Evolutionary conservation across 2,797 vertebrate species (phyloP).

Genomic region (Pseudochromis fuscus): DNA sequence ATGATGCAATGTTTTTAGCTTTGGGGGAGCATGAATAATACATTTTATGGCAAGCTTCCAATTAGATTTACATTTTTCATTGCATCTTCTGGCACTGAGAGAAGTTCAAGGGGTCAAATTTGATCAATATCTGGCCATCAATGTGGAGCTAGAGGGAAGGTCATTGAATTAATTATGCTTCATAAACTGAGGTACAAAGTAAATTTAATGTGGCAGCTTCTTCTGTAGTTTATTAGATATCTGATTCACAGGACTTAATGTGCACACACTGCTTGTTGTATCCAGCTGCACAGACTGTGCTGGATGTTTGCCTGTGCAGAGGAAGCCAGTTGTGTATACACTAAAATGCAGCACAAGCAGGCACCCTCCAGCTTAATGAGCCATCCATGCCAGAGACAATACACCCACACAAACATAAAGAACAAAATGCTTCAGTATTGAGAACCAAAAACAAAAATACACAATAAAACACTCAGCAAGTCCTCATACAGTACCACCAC

Average conservation of each 20-base stretch:
- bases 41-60: background rate
- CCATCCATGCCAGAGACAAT: constrained; percentile 26
- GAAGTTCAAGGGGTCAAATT: constrained; percentile 24
- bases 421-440: constrained; percentile 39
- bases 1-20: constrained; percentile 3
- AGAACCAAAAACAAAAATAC: constrained; percentile 20
- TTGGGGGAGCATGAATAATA: background rate
- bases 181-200: background rate
- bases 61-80: constrained; percentile 1
- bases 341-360: constrained; percentile 38
- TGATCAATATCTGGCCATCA: constrained; percentile 23
- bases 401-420: constrained; percentile 35
- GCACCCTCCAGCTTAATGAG: constrained; percentile 43
- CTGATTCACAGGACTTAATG: background rate
- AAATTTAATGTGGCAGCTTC: background rate
- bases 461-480: constrained; percentile 34
- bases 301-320: constrained; percentile 13
- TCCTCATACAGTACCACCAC: constrained; percentile 32
- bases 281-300: background rate
- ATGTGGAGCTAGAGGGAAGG: background rate
- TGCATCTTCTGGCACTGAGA: background rate
- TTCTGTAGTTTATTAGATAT: background rate
- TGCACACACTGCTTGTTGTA: constrained; percentile 1
- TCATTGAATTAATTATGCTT: constrained; percentile 10
- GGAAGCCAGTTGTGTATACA: constrained; percentile 19